A percentile compares a stretch with the other conserved stretches of the same genome.
Conservation (phyloP, 2,797 vertebrate species). For the Chromobotia macracanthus region DNA sequence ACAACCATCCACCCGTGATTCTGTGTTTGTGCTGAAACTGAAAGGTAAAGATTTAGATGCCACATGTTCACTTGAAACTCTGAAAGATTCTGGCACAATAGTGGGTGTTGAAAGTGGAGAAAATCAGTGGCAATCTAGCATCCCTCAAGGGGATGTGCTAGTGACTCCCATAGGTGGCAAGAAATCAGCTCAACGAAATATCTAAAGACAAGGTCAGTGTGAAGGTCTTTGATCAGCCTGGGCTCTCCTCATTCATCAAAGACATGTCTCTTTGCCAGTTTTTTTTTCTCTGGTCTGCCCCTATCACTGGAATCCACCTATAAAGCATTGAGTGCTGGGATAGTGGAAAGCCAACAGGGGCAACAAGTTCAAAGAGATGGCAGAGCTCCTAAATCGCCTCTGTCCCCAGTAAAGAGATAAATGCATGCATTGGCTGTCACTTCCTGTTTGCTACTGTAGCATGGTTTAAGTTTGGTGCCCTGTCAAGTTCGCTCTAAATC, state of each 20-base stretch:
- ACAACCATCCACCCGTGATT: not conserved
- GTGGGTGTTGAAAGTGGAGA: slow-evolving; percentile 50
- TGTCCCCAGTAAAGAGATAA: slow-evolving; percentile 71
- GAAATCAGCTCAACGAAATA: slow-evolving; percentile 94
- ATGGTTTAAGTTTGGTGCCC: too few species aligned
- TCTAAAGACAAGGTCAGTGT: slow-evolving; percentile 83
- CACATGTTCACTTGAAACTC: slow-evolving; percentile 78
- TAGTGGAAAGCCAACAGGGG: slow-evolving; percentile 80
- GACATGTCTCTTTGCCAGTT: slow-evolving; percentile 73
- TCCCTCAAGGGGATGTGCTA: slow-evolving; percentile 80
- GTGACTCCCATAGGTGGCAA: slow-evolving; percentile 85
- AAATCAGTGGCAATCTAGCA: slow-evolving; percentile 65
- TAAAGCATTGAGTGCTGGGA: slow-evolving; percentile 79
- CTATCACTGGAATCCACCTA: slow-evolving; percentile 95
- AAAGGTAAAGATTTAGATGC: slow-evolving; percentile 71
- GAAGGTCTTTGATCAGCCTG: slow-evolving; percentile 93
- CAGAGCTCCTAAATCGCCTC: slow-evolving; percentile 74
- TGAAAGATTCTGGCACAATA: slow-evolving; percentile 68
- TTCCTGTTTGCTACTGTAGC: too few species aligned
- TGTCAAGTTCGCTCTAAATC: too few species aligned
- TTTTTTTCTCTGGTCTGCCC: slow-evolving; percentile 77
- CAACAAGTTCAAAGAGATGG: slow-evolving; percentile 80
- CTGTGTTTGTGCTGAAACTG: slow-evolving; percentile 72
- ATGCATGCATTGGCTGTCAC: slow-evolving; percentile 47
- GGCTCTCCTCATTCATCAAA: slow-evolving; percentile 89